A percentile compares a stretch with the other conserved stretches of the same genome.
phyloP scores from a whole-genome alignment of 2,888 invertebrate species.

The Galerucella calmariensis region DNA sequence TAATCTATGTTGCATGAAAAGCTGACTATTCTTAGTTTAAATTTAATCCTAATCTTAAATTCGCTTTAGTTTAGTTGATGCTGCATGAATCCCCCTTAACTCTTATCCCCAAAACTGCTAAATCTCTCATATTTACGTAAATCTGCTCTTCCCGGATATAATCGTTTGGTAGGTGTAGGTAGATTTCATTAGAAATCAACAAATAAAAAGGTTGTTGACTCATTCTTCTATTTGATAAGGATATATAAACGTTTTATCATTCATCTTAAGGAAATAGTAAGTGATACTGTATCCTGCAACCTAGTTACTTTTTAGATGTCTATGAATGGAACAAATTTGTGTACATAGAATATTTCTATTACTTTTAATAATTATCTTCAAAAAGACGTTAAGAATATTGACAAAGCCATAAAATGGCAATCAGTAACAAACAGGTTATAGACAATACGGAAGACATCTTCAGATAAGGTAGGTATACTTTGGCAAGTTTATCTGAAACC shows the following conservation, averaged over 20 bases:
- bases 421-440: too few species aligned
- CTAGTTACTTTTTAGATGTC: background rate
- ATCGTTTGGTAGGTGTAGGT: background rate
- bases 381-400: background rate
- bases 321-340: background rate
- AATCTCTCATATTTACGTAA: too few species aligned
- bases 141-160: background rate
- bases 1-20: too few species aligned
- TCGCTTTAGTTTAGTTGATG: too few species aligned
- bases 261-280: slow-evolving; percentile 9
- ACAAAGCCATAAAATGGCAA: too few species aligned
- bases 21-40: too few species aligned
- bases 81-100: too few species aligned
- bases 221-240: slow-evolving; percentile 13
- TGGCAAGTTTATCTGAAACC: too few species aligned
- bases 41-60: too few species aligned
- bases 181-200: background rate
- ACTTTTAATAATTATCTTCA: background rate
- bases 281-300: slow-evolving; percentile 1
- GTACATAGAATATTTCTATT: background rate
- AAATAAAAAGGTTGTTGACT: slow-evolving; percentile 17
- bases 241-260: slow-evolving; percentile 10
- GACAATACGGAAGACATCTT: too few species aligned
- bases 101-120: too few species aligned
- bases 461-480: too few species aligned